A percentile compares a stretch with the other conserved stretches of the same genome.
These are phyloP conservation scores for Atta cephalotes DNA, from an alignment of 1,140 invertebrate genomes.

Conservation along the genomic window DNA sequence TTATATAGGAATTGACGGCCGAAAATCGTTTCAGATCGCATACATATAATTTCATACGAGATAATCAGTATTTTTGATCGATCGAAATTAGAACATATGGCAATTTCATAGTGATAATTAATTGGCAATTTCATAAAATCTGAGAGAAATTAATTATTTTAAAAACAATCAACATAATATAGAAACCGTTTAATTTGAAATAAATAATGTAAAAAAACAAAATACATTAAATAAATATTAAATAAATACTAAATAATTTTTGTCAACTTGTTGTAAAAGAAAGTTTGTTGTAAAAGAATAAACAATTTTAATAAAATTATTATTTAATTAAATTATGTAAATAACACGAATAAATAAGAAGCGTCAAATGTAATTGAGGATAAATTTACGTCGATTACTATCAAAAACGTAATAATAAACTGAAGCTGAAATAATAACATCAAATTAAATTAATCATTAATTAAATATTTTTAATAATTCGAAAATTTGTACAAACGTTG, in stretches of 20 bases:
- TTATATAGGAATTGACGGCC: conserved; percentile 45
- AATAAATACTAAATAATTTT: not conserved
- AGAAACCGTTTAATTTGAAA: not conserved
- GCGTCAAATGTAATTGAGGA: too few species aligned
- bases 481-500: not conserved
- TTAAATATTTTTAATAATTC: not conserved
- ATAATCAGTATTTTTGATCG: conserved; percentile 18
- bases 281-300: not conserved
- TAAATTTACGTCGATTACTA: too few species aligned
- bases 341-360: too few species aligned
- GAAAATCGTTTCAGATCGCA: conserved; percentile 45
- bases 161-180: conserved; percentile 1
- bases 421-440: too few species aligned
- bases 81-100: conserved; percentile 25
- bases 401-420: too few species aligned
- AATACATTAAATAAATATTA: not conserved
- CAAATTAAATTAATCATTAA: too few species aligned
- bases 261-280: not conserved
- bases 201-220: too few species aligned
- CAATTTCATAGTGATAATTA: not conserved
- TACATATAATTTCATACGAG: conserved; percentile 20
- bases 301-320: not conserved
- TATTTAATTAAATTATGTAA: too few species aligned
- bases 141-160: not conserved
- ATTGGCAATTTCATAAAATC: conserved; percentile 30